Evolutionary conservation across 2,113 vertebrate species (phyloP), one percentile per base, ranked within the genome.

Genomic region (Malurus elegans): DNA sequence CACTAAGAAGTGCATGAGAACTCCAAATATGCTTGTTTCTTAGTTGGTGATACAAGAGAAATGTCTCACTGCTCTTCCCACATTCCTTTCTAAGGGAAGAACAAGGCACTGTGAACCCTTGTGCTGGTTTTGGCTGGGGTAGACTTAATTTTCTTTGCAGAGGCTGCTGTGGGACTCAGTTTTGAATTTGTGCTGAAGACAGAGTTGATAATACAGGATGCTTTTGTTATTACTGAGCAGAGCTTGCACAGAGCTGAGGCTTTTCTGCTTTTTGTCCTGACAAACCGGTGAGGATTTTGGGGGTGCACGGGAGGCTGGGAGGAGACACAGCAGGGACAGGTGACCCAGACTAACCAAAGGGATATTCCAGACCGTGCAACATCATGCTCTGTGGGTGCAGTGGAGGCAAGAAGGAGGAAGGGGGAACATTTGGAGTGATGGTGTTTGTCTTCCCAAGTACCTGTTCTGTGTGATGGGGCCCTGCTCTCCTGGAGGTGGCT

Each of bases 211-310:
- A 21, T 20, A 25, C 32, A 53, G 32, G 38, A 38, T 45, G 10
- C 11, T 72, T 72, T 18, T 54, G 67, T 31, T 42, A 15, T 6
- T 62, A 17, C 32, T 54, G 26, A 38, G 18, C 47, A 36, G 38
- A 32, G 4, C 32, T 66, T 25, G 2, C 9, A 36, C 32, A 54
- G 40, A 79, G 40, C 12, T 9, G 5, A 62, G 8, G 18, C 3
- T 26, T 36, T 62, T 45, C 48, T 53, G 32, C 13, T 26, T 36
- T 44, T 62, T 44, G 26, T 14, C 14, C 8, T 18, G 17, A 14
- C 57, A 7, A 0, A 0, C 38, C 53, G 26, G 57, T 17, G 57
- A 83, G 18, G 38, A 45, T 8, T 1, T 28, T 12, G 40, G 21
- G 26, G 18, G 7, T 58, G 26, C 67, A 1, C 1, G 21, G 32